phyloP scores from a whole-genome alignment of 2,888 invertebrate species.

The Drosophila nr. medialis region DNA sequence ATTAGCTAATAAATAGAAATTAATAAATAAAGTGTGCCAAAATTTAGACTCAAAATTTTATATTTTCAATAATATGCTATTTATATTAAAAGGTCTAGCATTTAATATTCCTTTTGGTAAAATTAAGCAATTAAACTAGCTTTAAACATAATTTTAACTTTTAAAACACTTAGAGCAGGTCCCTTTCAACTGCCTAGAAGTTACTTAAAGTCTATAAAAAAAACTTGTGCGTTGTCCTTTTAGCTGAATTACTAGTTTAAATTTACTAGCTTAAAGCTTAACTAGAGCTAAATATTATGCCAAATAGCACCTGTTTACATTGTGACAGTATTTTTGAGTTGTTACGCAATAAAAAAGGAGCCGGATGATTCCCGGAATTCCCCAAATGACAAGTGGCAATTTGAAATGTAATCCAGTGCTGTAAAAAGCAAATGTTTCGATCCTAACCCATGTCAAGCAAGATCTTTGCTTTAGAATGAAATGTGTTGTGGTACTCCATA shows the following conservation, averaged over 20 bases:
- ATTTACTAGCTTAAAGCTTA: background rate
- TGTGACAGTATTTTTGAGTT: slow-evolving; percentile 9
- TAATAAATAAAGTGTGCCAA: background rate
- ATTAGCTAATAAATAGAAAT: background rate
- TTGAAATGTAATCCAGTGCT: slow-evolving; percentile 42
- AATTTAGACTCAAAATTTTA: background rate
- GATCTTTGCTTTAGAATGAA: slow-evolving; percentile 33
- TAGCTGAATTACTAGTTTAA: background rate
- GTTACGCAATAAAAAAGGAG: background rate
- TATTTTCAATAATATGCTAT: background rate
- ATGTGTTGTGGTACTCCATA: slow-evolving; percentile 21
- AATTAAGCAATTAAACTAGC: background rate
- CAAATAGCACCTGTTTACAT: slow-evolving; percentile 4
- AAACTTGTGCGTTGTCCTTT: too few species aligned
- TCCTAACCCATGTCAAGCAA: slow-evolving; percentile 54
- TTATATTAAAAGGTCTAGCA: background rate
- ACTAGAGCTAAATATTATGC: background rate
- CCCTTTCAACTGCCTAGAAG: background rate
- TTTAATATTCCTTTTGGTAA: background rate
- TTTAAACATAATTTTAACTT: background rate
- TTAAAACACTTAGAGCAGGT: background rate
- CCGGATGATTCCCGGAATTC: slow-evolving; percentile 8
- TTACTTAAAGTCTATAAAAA: background rate
- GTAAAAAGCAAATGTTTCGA: slow-evolving; percentile 14
- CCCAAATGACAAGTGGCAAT: slow-evolving; percentile 37